These are phyloP conservation scores for Sebastes trivittatus DNA, from an alignment of 2,797 vertebrate species.

Conservation along the genomic window DNA sequence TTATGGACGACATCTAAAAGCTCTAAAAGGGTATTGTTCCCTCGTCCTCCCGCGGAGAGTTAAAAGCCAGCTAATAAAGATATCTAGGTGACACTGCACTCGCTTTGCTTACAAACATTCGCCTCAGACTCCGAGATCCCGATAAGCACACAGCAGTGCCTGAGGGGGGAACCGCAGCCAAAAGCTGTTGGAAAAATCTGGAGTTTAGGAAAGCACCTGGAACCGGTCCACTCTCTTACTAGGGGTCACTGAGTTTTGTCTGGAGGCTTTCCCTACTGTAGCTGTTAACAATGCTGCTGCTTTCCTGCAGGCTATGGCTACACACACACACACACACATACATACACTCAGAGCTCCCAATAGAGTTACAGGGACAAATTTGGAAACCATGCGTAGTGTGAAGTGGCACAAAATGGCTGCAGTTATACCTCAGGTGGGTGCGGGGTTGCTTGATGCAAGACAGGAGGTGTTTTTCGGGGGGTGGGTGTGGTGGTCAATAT, in stretches of 20 bases:
- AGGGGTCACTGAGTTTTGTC: slow-evolving; percentile 86
- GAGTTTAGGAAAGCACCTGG: slow-evolving; percentile 85
- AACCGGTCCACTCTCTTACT: slow-evolving; percentile 80
- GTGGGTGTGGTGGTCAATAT: neutral
- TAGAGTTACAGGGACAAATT: slow-evolving; percentile 55
- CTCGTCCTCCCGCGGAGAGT: neutral
- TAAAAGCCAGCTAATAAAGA: slow-evolving; percentile 33
- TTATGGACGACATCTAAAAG: neutral
- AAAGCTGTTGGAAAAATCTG: slow-evolving; percentile 74
- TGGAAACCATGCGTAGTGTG: slow-evolving; percentile 38
- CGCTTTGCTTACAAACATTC: slow-evolving; percentile 71
- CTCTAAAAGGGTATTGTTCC: neutral
- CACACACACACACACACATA: slow-evolving; percentile 2
- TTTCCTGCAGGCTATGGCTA: slow-evolving; percentile 68
- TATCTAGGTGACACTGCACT: slow-evolving; percentile 42
- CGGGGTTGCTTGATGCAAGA: slow-evolving; percentile 4
- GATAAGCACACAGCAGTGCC: slow-evolving; percentile 64
- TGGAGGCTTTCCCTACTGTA: slow-evolving; percentile 83
- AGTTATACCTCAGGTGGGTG: slow-evolving; percentile 35
- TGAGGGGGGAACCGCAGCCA: slow-evolving; percentile 60
- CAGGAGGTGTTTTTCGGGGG: neutral
- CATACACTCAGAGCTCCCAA: slow-evolving; percentile 28
- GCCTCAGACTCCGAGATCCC: slow-evolving; percentile 53
- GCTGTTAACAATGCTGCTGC: slow-evolving; percentile 77
- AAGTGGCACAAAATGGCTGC: slow-evolving; percentile 68